Base-by-base conservation (phyloP, 2,888 invertebrate species). In the Drosophila nr. medialis region DNA sequence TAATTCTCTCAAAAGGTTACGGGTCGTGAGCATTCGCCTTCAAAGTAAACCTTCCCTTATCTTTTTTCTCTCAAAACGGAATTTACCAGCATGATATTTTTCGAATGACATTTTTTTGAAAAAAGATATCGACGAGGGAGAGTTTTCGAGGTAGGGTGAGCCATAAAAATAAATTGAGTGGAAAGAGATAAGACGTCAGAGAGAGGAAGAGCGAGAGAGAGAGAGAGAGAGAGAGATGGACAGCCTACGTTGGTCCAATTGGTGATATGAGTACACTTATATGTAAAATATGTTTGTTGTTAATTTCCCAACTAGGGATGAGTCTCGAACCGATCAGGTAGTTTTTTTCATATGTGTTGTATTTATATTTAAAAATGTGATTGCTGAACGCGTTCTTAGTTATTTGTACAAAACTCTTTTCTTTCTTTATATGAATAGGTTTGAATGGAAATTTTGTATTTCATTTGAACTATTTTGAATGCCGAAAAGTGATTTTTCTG, bases 191-290 rank as follows among this genome's bases (percentile, higher is more conserved):
- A 34, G 27, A 7, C 6, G 13, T 21, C 7, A 29, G 15, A 11
- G 11, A 27, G 13, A 50, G 13, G 0, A 11, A 3, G 18, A 13
- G 4, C 27, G 30, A 32, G 38, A 51, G 10, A 27, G 21, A 34
- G 53, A 15, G 13, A 49, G 5, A 58, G 38, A 50, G 7, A 30
- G 27, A 24, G 24, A 40, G 7, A 40, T 0, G 27, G 0, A 4
- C 3, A 7, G 54, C 11, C 34, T 18, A n/a, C 27, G 56, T 68
- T 68, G 69, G 66, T 68, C 69, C 21, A 21, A 29, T 30, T 56
- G 6, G 36, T 8, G 24, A 38, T 38, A 27, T 40, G n/a, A 15
- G 30, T 15, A 8, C 15, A 24, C 18, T 45, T 42, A n/a, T 34
- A 18, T 32, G 32, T 27, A 54, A 18, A 6, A 61, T 36, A 30